Percentiles rank a stretch among this genome's conserved stretches.
Conservation (phyloP, 2,888 invertebrate species). For the Phlogophora meticulosa region DNA sequence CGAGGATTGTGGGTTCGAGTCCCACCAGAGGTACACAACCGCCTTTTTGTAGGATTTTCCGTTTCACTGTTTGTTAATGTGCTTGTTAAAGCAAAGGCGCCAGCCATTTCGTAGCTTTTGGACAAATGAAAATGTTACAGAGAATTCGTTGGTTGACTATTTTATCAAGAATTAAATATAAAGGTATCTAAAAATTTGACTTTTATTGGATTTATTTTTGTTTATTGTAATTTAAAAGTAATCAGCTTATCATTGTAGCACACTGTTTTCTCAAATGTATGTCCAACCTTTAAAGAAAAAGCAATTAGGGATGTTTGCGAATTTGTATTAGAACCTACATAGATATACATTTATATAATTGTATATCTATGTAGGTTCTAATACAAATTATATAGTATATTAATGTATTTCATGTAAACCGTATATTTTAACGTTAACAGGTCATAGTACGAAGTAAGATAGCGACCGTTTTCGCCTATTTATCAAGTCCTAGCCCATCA, state of each 20-base stretch:
- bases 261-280: neutral
- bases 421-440: conserved; percentile 5
- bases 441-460: conserved; percentile 33
- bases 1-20: conserved; percentile 96
- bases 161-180: conserved; percentile 9
- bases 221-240: neutral
- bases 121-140: neutral
- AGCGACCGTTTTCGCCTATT: conserved; percentile 21
- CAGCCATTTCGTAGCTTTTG: conserved; percentile 31
- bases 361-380: too few species aligned
- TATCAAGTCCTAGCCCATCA: conserved; percentile 70
- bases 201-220: neutral
- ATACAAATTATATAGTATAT: too few species aligned
- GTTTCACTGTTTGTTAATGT: conserved; percentile 3
- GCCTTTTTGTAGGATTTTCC: conserved; percentile 73
- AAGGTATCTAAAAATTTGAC: neutral
- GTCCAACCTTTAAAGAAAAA: neutral
- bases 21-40: conserved; percentile 94
- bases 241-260: neutral
- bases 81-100: conserved; percentile 13
- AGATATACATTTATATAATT: too few species aligned
- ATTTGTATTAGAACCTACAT: neutral
- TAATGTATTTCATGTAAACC: conserved; percentile 3
- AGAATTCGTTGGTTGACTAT: conserved; percentile 5
- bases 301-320: neutral